Percentiles rank a stretch among this genome's conserved stretches.
Conservation (phyloP, 2,797 vertebrate genomes). For the Falco berigora region DNA sequence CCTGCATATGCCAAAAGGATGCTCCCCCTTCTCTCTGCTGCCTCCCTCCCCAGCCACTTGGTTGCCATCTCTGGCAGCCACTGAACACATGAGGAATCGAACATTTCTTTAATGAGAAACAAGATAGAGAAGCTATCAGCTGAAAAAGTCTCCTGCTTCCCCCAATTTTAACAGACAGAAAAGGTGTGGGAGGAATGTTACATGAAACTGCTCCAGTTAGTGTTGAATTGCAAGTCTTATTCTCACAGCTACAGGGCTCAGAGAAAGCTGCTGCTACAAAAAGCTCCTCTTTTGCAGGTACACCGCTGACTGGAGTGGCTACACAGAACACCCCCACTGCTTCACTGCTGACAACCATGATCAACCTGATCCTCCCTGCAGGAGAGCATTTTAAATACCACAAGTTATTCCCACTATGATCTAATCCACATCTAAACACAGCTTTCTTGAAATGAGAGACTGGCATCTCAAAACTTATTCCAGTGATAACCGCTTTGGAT, state of each 20-base stretch:
- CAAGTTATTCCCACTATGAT: slow-evolving; percentile 27
- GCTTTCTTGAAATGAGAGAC: slow-evolving; percentile 5
- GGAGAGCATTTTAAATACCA: slow-evolving; percentile 28
- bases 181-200: neutral
- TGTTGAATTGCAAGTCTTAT: neutral
- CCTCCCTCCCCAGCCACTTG: neutral
- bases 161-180: neutral
- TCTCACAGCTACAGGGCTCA: neutral
- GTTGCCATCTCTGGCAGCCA: neutral
- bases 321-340: neutral
- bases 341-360: neutral
- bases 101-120: neutral
- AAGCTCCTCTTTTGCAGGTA: neutral
- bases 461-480: slow-evolving; percentile 14
- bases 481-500: slow-evolving; percentile 12
- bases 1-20: neutral
- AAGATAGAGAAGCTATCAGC: neutral
- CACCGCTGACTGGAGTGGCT: neutral
- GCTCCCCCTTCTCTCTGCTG: neutral
- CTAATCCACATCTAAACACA: slow-evolving; percentile 48
- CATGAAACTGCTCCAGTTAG: neutral
- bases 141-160: neutral
- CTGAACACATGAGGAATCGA: neutral
- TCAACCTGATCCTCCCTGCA: neutral
- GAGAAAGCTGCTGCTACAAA: neutral